Evolutionary conservation across 2,797 vertebrate genomes (phyloP), one percentile per base, ranked within the genome.

Genomic region (Tympanoctomys barrerae): DNA sequence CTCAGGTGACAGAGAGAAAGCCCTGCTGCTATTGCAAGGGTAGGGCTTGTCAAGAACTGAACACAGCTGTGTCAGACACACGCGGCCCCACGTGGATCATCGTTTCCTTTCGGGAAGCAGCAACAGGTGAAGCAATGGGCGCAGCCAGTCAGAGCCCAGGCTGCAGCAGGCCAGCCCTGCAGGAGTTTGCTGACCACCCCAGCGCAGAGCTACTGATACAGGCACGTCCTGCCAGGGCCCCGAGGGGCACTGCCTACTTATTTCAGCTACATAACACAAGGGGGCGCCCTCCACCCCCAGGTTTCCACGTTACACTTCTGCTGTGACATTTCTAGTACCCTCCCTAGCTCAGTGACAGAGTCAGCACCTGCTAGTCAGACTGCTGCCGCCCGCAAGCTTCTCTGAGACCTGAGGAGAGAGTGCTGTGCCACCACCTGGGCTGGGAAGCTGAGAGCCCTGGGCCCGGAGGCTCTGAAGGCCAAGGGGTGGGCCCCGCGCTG

Each of bases 21-120:
- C 66, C 2, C 8, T 1, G 12, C 16, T 2, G 2, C 26, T 21
- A 8, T 8, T 0, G 4, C 22, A 2, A 16, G 62, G 2, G 18
- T 3, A 31, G 28, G 10, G 31, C 22, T 36, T 24, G 0, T 19
- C 7, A 0, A 21, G 26, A 9, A 1, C 3, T 6, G 54, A 42
- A 39, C 39, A 28, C 28, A 5, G 31, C 62, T n/a, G 13, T 8
- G 68, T 26, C 85, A 31, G 73, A 64, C 31, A 16, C 77, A 7
- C 11, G 10, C 21, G 26, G 59, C 61, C 46, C 26, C 0, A 36
- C 42, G 12, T 18, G n/a, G 22, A 12, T 42, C 5, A 1, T 75
- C 1, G 0, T 26, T 59, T 54, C 62, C 31, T 22, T 13, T 19
- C 0, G 5, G 42, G 19, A 24, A n/a, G 61, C 33, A 66, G 64